Evolutionary conservation across 2,797 vertebrate species (phyloP), one percentile per base, ranked within the genome.

Genomic region (Spizella passerina): DNA sequence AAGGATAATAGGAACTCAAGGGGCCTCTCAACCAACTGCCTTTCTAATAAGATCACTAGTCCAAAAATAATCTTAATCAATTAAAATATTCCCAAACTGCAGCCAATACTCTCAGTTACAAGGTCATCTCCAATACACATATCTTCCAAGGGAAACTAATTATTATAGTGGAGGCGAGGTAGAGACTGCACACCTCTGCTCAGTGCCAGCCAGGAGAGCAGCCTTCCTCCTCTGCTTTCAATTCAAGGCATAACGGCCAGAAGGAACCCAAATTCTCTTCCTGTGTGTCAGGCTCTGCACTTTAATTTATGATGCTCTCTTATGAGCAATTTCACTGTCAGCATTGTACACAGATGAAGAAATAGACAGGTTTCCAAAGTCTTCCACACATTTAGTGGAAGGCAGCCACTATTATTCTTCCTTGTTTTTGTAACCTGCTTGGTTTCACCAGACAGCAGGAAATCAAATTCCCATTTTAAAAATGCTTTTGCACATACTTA

Each of bases 61-160:
- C 95, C 96, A 97, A 97, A 97, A 97, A 97, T 96, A 95, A 96
- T 96, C 94, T 93, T 96, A 95, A 96, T 97, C 96, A 97, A 97
- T 96, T 96, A 96, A 94, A 95, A 95, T 92, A 97, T 95, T 93
- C 96, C 95, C 95, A 95, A 94, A 94, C 73, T 92, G 90, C 92
- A 89, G 50, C 85, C 92, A 93, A 68, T 82, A 84, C 95, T 93
- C 84, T 81, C 80, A 93, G 88, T 95, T 95, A 95, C 96, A 97
- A 96, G 97, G 97, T 97, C 96, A 95, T 97, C 91, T 88, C 90
- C 94, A 95, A 94, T 82, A 91, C 75, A 88, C 64, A 75, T 68
- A 79, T 68, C 82, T 93, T 97, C 92, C 93, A 96, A 83, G 86
- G 89, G 75, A 96, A 95, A 85, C 86, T 85, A 91, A 95, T 89